These are phyloP conservation scores for Oedothorax gibbosus DNA, from an alignment of 1,140 invertebrate species.

Conservation along the genomic window DNA sequence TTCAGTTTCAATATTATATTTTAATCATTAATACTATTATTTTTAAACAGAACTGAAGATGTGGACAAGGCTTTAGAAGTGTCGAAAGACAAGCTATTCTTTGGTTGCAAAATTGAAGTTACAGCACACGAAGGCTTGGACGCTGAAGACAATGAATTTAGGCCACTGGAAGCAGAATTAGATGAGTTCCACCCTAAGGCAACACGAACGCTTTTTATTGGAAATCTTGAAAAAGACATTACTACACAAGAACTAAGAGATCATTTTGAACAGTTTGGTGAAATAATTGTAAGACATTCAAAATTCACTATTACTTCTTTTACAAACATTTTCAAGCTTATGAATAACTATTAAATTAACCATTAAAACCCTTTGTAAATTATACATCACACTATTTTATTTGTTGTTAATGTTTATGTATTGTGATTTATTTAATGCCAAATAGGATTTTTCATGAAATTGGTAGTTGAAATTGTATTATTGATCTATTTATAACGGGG, in stretches of 20 bases:
- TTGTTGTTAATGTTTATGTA: no score
- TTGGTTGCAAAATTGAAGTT: constrained; percentile 94
- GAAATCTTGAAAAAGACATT: constrained; percentile 95
- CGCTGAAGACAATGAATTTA: constrained; percentile 86
- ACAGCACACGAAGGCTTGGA: constrained; percentile 88
- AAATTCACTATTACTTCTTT: background rate
- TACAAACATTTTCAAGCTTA: no score
- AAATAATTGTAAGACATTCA: constrained; percentile 84
- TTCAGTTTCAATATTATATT: background rate
- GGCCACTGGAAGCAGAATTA: constrained; percentile 92
- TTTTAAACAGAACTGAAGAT: constrained; percentile 79
- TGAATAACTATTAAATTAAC: no score
- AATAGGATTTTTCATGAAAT: no score
- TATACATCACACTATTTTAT: no score
- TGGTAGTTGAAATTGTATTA: no score
- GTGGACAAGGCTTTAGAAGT: constrained; percentile 94
- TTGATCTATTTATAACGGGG: no score
- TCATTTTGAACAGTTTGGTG: constrained; percentile 93
- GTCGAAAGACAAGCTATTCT: constrained; percentile 95
- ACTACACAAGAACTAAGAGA: constrained; percentile 87
- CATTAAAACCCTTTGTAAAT: no score
- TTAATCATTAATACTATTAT: background rate
- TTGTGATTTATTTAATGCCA: no score
- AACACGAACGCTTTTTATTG: constrained; percentile 86
- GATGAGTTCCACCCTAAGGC: constrained; percentile 96